Evolutionary conservation across 2,888 invertebrate genomes (phyloP).

Genomic region (Iselma pallidipennis): DNA sequence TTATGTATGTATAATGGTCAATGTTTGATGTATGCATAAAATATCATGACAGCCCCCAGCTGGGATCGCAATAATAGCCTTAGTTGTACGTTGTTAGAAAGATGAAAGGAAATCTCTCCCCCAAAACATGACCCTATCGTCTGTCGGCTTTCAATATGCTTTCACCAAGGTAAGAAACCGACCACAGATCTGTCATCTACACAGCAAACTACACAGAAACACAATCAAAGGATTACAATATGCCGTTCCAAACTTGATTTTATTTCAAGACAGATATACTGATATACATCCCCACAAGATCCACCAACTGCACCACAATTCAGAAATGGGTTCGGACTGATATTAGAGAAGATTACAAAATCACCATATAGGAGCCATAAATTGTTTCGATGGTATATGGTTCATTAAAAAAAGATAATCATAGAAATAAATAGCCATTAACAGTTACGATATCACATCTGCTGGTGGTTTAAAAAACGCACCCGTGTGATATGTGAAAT

Average conservation of each 20-base stretch:
- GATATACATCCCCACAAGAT: background rate
- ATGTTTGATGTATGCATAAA: background rate
- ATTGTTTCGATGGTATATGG: too few relatives aligned
- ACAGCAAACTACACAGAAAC: slow-evolving; percentile 43
- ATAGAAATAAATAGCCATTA: slow-evolving; percentile 18
- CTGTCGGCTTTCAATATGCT: slow-evolving; percentile 39
- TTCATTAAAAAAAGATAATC: slow-evolving; percentile 8
- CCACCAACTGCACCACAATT: background rate
- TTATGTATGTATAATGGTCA: background rate
- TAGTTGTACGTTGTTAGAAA: slow-evolving; percentile 14
- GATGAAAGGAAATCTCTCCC: slow-evolving; percentile 41
- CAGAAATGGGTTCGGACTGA: slow-evolving; percentile 4
- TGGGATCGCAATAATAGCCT: background rate
- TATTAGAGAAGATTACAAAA: slow-evolving; percentile 4
- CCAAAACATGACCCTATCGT: slow-evolving; percentile 31
- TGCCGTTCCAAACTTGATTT: slow-evolving; percentile 29
- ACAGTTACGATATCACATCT: slow-evolving; percentile 31
- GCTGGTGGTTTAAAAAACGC: slow-evolving; percentile 36
- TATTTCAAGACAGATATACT: background rate
- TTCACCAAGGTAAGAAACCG: slow-evolving; percentile 41
- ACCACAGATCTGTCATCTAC: slow-evolving; percentile 44
- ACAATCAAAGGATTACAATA: slow-evolving; percentile 44
- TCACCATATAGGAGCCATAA: slow-evolving; percentile 12
- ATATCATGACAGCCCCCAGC: background rate
- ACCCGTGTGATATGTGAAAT: slow-evolving; percentile 40